These are phyloP conservation scores for Globodera rostochiensis DNA, from an alignment of 1,140 invertebrate genomes.

Conservation along the genomic window DNA sequence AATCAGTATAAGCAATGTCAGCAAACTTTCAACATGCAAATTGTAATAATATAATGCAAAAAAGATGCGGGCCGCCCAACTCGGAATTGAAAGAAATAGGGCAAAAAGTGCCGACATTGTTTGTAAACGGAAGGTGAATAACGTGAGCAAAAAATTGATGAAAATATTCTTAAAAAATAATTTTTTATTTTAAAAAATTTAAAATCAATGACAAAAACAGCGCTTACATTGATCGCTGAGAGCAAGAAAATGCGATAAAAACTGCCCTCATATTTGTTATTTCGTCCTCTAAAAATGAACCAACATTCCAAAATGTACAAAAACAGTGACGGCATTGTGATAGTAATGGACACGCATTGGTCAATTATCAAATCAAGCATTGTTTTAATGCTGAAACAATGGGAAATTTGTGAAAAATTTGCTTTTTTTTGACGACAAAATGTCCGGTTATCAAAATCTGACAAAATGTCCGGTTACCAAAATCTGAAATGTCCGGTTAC, in stretches of 20 bases:
- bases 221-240: not conserved
- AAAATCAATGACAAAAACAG: too few relatives aligned
- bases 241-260: not conserved
- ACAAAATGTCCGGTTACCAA: too few relatives aligned
- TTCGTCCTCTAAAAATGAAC: not conserved
- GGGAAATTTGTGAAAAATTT: too few relatives aligned
- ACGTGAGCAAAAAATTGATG: not conserved
- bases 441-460: too few relatives aligned
- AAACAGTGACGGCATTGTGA: not conserved
- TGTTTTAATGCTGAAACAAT: not conserved
- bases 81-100: not conserved
- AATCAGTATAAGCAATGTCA: not conserved
- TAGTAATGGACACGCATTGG: not conserved
- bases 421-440: too few relatives aligned
- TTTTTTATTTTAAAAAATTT: not conserved
- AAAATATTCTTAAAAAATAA: not conserved
- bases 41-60: not conserved
- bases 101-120: not conserved
- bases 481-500: too few relatives aligned
- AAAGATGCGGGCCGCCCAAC: not conserved
- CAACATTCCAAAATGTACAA: not conserved
- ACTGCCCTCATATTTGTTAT: not conserved
- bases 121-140: not conserved
- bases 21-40: conserved; percentile 1
- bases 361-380: not conserved